Base-by-base conservation (phyloP, 2,888 invertebrate species). In the Tenthredo livida region DNA sequence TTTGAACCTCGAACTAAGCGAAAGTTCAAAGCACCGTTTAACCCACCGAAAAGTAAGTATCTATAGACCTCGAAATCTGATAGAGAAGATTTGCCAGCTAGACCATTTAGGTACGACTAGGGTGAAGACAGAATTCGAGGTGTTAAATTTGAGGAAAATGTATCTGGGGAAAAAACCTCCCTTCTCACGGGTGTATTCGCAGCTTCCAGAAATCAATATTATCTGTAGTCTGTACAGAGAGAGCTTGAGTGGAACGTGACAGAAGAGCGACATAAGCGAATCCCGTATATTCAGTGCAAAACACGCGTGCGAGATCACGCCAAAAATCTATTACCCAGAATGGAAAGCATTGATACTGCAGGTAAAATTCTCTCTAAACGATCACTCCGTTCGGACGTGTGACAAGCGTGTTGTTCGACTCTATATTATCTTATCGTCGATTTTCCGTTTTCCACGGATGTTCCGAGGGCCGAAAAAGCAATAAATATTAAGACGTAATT, bases 171-270 rank as follows among this genome's bases (percentile, higher is more conserved):
- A 15, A 12, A 80, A 21, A 61, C 21, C 12, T 1, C 43, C 21
- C 61, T 37, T 61, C 40, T 61, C 61, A 61, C 58, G 1, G 21
- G 67, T 70, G 83, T 47, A 15, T 83, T 83, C 29, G 47, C 83
- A 83, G 43, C 83, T 67, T 70, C 70, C 50, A 83, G 47, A 47
- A 83, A 83, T 83, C 83, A 83, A 83, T 83, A 83, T 67, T 47
- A 83, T 83, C 67, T 67, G 43, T 33, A 25, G 70, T 83, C 67
- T 67, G 43, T 33, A 25, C 58, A 80, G 33, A 54, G 77, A 80
- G 33, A 54, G 77, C 77, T 77, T 21, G 80, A 80, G 83, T 83
- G 47, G 70, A 83, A 83, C 83, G 83, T 65, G 83, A 83, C 67
- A n/a, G 70, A 83, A 70, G 40, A 80, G 50, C 77, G 29, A 77